Evolutionary conservation across 2,113 vertebrate genomes (phyloP).

Genomic region (Cnemophilus loriae): DNA sequence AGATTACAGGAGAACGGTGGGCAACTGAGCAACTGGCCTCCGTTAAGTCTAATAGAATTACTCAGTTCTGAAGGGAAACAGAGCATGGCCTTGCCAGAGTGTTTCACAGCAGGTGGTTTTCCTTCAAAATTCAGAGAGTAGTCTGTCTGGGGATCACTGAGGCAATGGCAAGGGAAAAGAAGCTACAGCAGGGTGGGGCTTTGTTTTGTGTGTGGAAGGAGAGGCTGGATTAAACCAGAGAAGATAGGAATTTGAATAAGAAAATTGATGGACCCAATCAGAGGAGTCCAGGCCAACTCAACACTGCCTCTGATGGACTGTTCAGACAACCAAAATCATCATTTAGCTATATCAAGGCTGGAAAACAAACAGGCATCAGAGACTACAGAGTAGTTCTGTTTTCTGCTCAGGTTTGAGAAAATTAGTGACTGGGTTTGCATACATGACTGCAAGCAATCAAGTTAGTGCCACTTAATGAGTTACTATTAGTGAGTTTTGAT

Average conservation of each 20-base stretch:
- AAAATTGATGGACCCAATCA: not conserved
- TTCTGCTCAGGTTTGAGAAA: not conserved
- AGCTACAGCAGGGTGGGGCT: accelerated
- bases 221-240: not conserved
- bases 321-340: not conserved
- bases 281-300: not conserved
- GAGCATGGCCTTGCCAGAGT: not conserved
- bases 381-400: not conserved
- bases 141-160: not conserved
- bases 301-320: not conserved
- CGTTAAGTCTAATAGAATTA: not conserved
- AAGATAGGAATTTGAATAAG: not conserved
- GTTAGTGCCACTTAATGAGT: not conserved
- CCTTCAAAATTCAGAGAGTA: not conserved
- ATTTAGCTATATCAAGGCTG: not conserved
- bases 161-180: not conserved
- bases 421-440: not conserved
- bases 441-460: not conserved
- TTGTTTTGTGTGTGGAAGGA: not conserved
- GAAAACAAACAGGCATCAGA: not conserved
- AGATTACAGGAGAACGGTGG: not conserved
- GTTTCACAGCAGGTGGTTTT: not conserved
- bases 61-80: not conserved
- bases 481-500: not conserved
- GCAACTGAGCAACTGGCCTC: not conserved